Evolutionary conservation across 2,797 vertebrate species (phyloP).

Genomic region (Gallirallus australis): DNA sequence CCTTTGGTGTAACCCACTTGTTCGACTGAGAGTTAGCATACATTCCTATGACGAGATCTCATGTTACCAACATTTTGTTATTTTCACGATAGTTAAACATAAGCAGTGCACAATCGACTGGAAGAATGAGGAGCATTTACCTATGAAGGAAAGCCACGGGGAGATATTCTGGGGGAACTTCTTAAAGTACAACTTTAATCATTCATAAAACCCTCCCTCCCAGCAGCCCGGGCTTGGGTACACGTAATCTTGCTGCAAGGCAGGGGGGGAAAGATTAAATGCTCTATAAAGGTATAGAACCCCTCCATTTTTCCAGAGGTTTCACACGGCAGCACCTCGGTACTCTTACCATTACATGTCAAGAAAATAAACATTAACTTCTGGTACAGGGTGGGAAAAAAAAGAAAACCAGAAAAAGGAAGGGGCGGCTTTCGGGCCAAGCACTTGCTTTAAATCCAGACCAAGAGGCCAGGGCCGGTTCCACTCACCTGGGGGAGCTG

Average conservation of each 20-base stretch:
- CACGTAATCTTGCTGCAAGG: not conserved
- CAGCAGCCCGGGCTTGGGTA: not conserved
- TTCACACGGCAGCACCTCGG: not conserved
- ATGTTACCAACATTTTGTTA: accelerated
- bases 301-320: accelerated
- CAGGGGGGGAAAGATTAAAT: accelerated
- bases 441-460: too few species aligned
- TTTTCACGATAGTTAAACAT: not conserved
- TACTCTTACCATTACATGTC: accelerated
- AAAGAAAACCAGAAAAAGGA: too few species aligned
- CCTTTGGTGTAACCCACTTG: not conserved
- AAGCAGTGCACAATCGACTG: accelerated
- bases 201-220: not conserved
- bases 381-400: too few species aligned
- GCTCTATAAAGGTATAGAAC: not conserved
- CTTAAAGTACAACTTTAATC: accelerated
- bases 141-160: not conserved
- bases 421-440: too few species aligned
- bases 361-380: not conserved
- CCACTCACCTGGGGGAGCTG: accelerated
- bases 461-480: accelerated
- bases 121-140: accelerated
- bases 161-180: not conserved
- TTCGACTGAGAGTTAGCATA: accelerated
- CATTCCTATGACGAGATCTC: not conserved